phyloP scores from a whole-genome alignment of 2,113 vertebrate genomes.

The Tringa solitaria region DNA sequence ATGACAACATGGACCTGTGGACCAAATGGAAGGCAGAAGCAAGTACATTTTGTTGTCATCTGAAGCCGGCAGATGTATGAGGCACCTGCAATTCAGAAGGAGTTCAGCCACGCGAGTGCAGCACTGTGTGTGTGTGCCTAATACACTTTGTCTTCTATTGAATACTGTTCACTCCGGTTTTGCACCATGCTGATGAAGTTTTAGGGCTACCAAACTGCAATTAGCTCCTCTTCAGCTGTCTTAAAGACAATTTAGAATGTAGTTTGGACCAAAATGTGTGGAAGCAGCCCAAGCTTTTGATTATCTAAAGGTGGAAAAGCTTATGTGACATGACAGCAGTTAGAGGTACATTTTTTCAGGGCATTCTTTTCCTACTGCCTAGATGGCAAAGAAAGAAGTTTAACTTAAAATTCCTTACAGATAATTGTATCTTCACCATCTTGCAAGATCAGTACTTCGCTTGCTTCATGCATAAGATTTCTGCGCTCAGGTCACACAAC shows the following conservation, averaged over 20 bases:
- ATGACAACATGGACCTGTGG: fast-evolving
- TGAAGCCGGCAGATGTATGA: background rate
- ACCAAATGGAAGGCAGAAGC: background rate
- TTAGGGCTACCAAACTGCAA: background rate
- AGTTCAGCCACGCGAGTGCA: fast-evolving
- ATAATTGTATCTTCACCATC: background rate
- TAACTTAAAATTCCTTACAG: background rate
- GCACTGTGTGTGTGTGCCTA: background rate
- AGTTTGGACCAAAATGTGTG: background rate
- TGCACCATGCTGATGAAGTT: background rate
- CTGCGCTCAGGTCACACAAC: background rate
- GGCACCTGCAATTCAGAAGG: background rate
- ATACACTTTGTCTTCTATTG: background rate
- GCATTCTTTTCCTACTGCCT: background rate
- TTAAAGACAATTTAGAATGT: background rate
- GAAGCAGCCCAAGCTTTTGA: background rate
- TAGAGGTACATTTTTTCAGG: background rate
- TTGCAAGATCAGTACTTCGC: background rate
- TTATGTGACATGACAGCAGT: background rate
- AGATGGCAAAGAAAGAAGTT: background rate
- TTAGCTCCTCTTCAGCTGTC: background rate
- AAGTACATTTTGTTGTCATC: fast-evolving
- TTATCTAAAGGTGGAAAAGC: background rate
- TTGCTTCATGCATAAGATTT: background rate
- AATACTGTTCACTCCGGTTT: background rate